Evolutionary conservation across 2,797 vertebrate species (phyloP), one percentile per base, ranked within the genome.

Genomic region (Macropus fuliginosus): DNA sequence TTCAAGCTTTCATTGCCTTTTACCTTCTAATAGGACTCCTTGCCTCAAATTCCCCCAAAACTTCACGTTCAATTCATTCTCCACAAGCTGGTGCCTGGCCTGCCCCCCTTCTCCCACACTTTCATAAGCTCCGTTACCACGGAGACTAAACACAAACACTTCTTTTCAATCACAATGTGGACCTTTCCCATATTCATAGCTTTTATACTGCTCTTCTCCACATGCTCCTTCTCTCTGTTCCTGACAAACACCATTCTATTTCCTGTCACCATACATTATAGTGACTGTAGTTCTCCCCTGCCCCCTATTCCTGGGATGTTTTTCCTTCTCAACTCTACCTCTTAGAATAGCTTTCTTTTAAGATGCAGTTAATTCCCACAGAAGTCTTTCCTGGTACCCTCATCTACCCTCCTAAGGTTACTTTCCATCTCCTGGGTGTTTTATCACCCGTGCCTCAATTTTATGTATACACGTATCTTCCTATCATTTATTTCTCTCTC

Each of bases 61-160:
- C 8, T 40, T 0, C 18, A 21, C 21, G 8, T 81, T 24, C 40
- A 27, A 50, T 50, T 87, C 74, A 87, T 27, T 87, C 74, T 87
- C 21, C 74, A 87, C 40, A 87, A 24, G 27, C 56, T 56, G 56
- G 24, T 24, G 56, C 24, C 29, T 34, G 31, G 31, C 31, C 4
- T 12, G 3, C 9, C 24, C 24, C 40, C 1, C 4, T 2, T 3
- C 40, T 3, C 24, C 3, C 21, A 3, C 3, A 27, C 40, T 46
- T 27, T 4, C 52, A 50, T 50, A 27, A 87, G 13, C 3, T 50
- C 8, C 40, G 24, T 87, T 27, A 50, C 21, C 21, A 11, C 40
- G 4, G 40, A 50, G 40, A 87, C 50, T 50, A 50, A 50, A 87
- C n/a, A 24, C 8, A 6, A 46, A 46, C 18, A 16, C 18, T 46